Evolutionary conservation across 1,140 invertebrate genomes (phyloP), one percentile per base, ranked within the genome.

Genomic region (Brachionus angularis): DNA sequence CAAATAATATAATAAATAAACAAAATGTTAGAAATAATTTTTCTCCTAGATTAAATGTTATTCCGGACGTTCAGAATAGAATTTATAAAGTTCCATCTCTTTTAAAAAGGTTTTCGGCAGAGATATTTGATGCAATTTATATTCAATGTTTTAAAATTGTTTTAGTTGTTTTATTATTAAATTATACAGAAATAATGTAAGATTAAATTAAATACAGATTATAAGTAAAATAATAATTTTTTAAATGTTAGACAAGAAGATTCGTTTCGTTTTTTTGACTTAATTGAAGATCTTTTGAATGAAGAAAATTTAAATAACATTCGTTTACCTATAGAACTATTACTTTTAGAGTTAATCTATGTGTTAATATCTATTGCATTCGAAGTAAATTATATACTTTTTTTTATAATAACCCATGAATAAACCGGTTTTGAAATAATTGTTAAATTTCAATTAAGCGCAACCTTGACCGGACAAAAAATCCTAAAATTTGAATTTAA

Each of bases 111-210:
- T 67, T 67, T 8, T 34, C 29, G 8, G 62, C 62, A 12, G 62
- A 67, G 34, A n/a, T 67, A 5, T 47, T 67, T 23, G 62, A 67
- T 50, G 62, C 44, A 21, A 23, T 50, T 47, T 67, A 50, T n/a
- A 47, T 67, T 12, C 62, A 67, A 67, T 47, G 46, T 5, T 67
- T 16, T 2, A 67, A 67, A 8, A 34, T 47, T 29, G 14, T 67
- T 31, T 25, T 67, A 1, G 42, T 33, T 14, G 29, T 67, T 36
- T 34, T 67, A 31, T 23, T 67, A 12, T 12, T 67, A 12, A 67
- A 67, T 7, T 67, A 67, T 23, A 67, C 62, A 36, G 47, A 50
- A 7, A 27, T 67, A 23, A 47, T 67, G 62, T 67, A 29, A 47
- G 21, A 16, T 55, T 55, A 29, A 29, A 1, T 53, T 16, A 25